Evolutionary conservation across 2,113 vertebrate genomes (phyloP).

Genomic region (Psittacula cyanocephala): DNA sequence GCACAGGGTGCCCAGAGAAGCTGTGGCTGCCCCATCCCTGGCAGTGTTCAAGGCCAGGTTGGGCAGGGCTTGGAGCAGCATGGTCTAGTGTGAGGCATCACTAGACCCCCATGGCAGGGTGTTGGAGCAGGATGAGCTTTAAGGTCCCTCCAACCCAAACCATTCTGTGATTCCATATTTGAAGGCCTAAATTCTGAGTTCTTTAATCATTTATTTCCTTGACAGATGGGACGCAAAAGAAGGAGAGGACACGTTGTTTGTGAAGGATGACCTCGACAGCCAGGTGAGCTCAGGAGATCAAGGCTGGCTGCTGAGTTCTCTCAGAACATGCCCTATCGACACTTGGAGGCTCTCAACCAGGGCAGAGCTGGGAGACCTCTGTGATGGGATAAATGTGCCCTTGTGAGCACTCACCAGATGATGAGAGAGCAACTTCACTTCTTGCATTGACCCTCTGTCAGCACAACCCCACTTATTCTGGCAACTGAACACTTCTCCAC

Average conservation of each 20-base stretch:
- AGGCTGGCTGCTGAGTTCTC: not conserved
- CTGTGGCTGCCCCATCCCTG: too few relatives aligned
- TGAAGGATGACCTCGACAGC: conserved; percentile 57
- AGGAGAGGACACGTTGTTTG: conserved; percentile 50
- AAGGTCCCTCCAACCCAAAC: not conserved
- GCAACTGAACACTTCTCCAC: not conserved
- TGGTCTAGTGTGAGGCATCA: not conserved
- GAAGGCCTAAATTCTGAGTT: not conserved
- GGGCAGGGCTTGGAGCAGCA: too few relatives aligned
- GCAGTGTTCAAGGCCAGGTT: too few relatives aligned
- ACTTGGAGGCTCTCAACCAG: not conserved
- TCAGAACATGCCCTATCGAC: not conserved
- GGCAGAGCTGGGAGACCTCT: not conserved
- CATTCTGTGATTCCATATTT: not conserved
- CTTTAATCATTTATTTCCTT: not conserved
- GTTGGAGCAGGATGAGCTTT: not conserved
- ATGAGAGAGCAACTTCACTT: not conserved
- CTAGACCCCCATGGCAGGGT: not conserved
- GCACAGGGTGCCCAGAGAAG: too few relatives aligned
- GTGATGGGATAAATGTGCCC: not conserved
- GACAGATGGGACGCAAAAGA: conserved; percentile 76
- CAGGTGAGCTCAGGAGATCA: conserved; percentile 58
- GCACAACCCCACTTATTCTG: not conserved
- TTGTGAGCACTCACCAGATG: not conserved
- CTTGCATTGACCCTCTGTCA: not conserved